These are phyloP conservation scores for Loripinus fragilis DNA, from an alignment of 2,888 invertebrate genomes.

Conservation along the genomic window DNA sequence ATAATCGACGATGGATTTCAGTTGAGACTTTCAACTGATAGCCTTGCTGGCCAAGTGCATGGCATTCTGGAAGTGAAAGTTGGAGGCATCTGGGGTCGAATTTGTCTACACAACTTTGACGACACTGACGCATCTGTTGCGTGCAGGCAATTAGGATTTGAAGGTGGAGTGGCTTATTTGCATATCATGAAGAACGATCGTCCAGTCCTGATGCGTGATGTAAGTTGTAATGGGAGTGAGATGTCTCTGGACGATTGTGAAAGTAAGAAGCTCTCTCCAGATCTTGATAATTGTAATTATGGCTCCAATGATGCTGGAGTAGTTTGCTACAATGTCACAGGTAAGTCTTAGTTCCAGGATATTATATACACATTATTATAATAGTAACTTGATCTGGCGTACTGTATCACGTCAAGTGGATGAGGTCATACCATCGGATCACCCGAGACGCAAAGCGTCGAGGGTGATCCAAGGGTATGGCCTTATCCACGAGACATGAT, in stretches of 20 bases:
- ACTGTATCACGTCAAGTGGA: no score
- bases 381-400: no score
- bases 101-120: constrained; percentile 90
- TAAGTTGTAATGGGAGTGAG: constrained; percentile 66
- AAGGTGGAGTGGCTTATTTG: constrained; percentile 75
- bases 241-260: constrained; percentile 59
- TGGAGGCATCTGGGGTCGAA: constrained; percentile 88
- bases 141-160: constrained; percentile 68
- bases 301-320: constrained; percentile 74
- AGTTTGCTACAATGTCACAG: constrained; percentile 69
- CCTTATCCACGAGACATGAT: no score
- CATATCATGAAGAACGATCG: constrained; percentile 76
- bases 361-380: no score
- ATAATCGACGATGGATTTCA: constrained; percentile 64
- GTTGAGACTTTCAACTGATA: constrained; percentile 63
- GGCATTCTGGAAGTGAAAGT: constrained; percentile 87
- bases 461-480: no score
- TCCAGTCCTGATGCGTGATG: constrained; percentile 70
- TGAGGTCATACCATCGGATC: no score
- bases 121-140: constrained; percentile 88
- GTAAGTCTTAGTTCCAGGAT: no score
- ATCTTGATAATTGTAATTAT: constrained; percentile 65
- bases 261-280: constrained; percentile 53
- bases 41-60: constrained; percentile 63
- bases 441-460: no score